Base-by-base conservation (phyloP, 2,888 invertebrate species). In the Nymphalis polychloros region DNA sequence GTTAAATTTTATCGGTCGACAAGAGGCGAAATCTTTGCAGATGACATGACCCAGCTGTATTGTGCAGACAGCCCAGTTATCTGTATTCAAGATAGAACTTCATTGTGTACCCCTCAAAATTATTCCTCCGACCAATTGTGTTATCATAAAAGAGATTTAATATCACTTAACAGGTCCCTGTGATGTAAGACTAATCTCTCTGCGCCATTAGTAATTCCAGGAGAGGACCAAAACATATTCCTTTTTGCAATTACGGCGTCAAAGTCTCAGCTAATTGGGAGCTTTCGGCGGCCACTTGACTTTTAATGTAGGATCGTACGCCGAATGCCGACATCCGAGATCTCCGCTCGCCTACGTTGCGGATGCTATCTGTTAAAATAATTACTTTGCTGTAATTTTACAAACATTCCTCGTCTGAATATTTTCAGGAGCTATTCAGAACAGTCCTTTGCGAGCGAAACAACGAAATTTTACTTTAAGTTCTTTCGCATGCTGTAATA, bases 211-310 rank as follows among this genome's bases (percentile, higher is more conserved):
- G 88, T 87, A 87, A 87, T 87, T 85, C 81, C 74, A 77, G 72
- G 73, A 78, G 81, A 83, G 80, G 79, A 84, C 82, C 84, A 81
- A 84, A 87, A 84, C 84, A 85, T 87, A 87, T 88, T 89, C 90
- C 84, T 87, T 89, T 89, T 85, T 80, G 84, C 85, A 89, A 89
- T 89, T 86, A 87, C 84, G 81, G 84, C 84, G 82, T 86, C 86
- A 86, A 89, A 90, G 87, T 89, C 87, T 84, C 77, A 76, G 88
- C 88, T 92, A 90, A 91, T 92, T 92, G 87, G 88, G 83, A 85
- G 88, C 87, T 89, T 90, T 90, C 84, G 85, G 80, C 76, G 81
- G 82, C 82, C 81, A 85, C 88, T 89, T 80, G 83, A 89, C 83
- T 89, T 88, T 86, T 88, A 86, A 89, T 85, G 85, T 83, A 78